Conservation (phyloP, 2,113 vertebrate genomes). For the Alligator sinensis region DNA sequence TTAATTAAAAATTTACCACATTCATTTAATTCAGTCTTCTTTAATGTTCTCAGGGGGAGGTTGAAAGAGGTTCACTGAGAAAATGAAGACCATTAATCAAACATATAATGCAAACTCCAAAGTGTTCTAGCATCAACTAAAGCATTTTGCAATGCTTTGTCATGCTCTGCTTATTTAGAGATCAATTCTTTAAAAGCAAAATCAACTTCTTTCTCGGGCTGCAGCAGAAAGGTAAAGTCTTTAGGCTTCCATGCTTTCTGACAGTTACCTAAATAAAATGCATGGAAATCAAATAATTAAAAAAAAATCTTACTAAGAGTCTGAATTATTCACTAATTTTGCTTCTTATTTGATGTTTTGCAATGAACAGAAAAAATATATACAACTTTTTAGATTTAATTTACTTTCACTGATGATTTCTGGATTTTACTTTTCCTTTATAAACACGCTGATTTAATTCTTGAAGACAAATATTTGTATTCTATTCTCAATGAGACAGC, state of each 20-base stretch:
- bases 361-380: not conserved
- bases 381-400: not conserved
- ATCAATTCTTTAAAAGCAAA: not conserved
- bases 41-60: conserved; percentile 13
- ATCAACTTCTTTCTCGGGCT: not conserved
- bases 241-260: not conserved
- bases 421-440: not conserved
- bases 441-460: not conserved
- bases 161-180: not conserved
- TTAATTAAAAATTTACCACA: conserved; percentile 42
- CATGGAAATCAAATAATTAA: not conserved
- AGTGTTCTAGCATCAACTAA: not conserved
- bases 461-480: not conserved
- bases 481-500: not conserved
- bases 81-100: conserved; percentile 23
- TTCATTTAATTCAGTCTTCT: conserved; percentile 30
- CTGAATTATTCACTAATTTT: not conserved
- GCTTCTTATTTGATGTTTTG: not conserved
- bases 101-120: not conserved
- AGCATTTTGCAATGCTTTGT: not conserved
- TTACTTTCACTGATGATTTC: not conserved
- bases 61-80: not conserved
- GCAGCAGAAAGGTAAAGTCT: not conserved
- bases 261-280: not conserved
- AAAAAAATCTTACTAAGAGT: not conserved